phyloP scores from a whole-genome alignment of 2,888 invertebrate species.

The Campoletis raptor region DNA sequence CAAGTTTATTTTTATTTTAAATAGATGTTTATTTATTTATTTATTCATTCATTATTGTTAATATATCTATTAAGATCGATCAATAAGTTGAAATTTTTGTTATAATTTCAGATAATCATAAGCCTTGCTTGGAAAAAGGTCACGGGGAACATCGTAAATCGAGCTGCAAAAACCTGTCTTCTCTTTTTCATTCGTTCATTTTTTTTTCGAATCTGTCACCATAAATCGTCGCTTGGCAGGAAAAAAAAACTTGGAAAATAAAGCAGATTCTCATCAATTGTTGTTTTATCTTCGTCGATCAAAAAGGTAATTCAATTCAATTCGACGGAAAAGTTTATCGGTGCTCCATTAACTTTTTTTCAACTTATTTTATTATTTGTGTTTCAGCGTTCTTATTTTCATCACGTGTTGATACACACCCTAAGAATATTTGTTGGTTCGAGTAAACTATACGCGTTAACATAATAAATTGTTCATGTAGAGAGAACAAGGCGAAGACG shows the following conservation, averaged over 20 bases:
- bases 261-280: slow-evolving; percentile 11
- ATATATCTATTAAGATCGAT: slow-evolving; percentile 25
- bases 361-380: neutral
- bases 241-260: slow-evolving; percentile 29
- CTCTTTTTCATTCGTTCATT: neutral
- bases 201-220: slow-evolving; percentile 18
- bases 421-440: neutral
- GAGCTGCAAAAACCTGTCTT: neutral
- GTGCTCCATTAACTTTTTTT: slow-evolving; percentile 14
- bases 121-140: slow-evolving; percentile 1
- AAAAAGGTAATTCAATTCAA: neutral
- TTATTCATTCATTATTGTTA: slow-evolving; percentile 5
- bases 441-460: neutral
- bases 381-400: neutral
- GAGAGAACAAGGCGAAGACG: neutral
- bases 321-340: slow-evolving; percentile 22
- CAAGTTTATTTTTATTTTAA: slow-evolving; percentile 28
- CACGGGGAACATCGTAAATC: neutral
- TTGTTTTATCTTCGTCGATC: slow-evolving; percentile 14
- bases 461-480: neutral
- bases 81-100: slow-evolving; percentile 39
- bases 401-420: neutral
- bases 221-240: slow-evolving; percentile 3
- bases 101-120: slow-evolving; percentile 28
- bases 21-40: slow-evolving; percentile 42